Conservation (phyloP, 1,140 invertebrate species). For the Drosophila nikananu region DNA sequence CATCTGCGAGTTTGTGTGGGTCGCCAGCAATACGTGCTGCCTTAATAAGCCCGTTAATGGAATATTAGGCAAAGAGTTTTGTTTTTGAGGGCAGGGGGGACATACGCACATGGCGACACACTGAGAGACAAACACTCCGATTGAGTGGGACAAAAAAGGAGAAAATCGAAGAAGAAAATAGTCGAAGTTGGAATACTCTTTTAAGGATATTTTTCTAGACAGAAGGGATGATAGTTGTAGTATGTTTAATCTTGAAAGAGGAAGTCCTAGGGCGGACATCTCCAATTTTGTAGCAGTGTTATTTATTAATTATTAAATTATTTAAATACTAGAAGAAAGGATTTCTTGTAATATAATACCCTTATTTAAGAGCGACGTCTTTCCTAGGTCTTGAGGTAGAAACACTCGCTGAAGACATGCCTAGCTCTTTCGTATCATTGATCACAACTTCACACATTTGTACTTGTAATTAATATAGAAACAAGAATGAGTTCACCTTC, state of each 20-base stretch:
- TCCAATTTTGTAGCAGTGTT: too few relatives aligned
- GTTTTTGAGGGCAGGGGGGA: conserved; percentile 48
- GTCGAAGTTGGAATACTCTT: background rate
- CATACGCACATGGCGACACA: conserved; percentile 67
- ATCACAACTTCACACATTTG: background rate
- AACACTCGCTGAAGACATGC: conserved; percentile 15
- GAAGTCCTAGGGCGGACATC: too few relatives aligned
- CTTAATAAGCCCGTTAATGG: conserved; percentile 83
- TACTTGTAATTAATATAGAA: background rate
- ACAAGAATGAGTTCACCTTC: background rate
- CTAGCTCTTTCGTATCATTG: background rate
- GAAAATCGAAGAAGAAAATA: background rate
- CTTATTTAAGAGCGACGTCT: too few relatives aligned
- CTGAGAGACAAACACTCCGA: conserved; percentile 43
- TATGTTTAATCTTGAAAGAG: too few relatives aligned
- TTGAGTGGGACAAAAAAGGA: conserved; percentile 30
- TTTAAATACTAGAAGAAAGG: too few relatives aligned
- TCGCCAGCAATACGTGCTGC: conserved; percentile 69
- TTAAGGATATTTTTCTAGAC: background rate
- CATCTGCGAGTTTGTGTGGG: conserved; percentile 51
- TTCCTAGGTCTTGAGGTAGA: background rate
- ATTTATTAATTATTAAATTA: too few relatives aligned
- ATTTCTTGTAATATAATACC: too few relatives aligned
- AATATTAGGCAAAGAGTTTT: conserved; percentile 83
- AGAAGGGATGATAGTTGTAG: too few relatives aligned